Evolutionary conservation across 30 jellyfish, hydroid and myxozoan genomes (phyloP), one percentile per base, ranked within the genome.

Genomic region (Rhopilema esculentum): DNA sequence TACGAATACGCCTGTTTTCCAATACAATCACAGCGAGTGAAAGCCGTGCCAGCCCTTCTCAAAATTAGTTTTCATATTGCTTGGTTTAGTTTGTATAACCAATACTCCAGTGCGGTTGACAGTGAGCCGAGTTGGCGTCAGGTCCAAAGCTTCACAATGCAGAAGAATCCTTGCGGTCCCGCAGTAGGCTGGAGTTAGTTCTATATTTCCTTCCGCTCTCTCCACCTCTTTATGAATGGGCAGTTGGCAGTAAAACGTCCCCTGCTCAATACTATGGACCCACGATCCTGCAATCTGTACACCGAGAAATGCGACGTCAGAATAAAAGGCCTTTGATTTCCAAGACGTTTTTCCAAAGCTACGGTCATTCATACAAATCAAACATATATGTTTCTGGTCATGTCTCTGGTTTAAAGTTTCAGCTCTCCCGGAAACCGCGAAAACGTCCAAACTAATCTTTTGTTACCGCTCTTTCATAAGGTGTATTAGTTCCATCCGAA

Each of bases 191-290:
- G 82, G 90, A 66, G 82, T 33, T 30, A 66, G 63, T 48, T 30
- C 24, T 57, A 66, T 29, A 23, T 29, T 80, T 80, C 88, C 88
- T 79, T 79, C 88, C 88, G 88, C 61, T 79, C 68, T 57, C 68
- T 67, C 79, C 79, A 79, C 88, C 88, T 79, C 50, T 62, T 64
- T 79, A 40, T 40, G 57, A 40, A 40, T 40, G 57, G 12, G 12
- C 57, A 40, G 57, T 12, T 40, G 6, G 57, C 9, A 40, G 12
- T 12, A 40, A 6, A 40, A 40, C 57, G 6, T 12, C 57, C 9
- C 12, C 57, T n/a, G n/a, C n/a, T n/a, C n/a, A n/a, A n/a, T n/a
- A n/a, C n/a, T n/a, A n/a, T n/a, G n/a, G n/a, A n/a, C n/a, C n/a
- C n/a, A n/a, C n/a, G n/a, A n/a, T n/a, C n/a, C n/a, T n/a, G n/a